Conservation (phyloP, 2,888 invertebrate species). For the Chrysolina americana region DNA sequence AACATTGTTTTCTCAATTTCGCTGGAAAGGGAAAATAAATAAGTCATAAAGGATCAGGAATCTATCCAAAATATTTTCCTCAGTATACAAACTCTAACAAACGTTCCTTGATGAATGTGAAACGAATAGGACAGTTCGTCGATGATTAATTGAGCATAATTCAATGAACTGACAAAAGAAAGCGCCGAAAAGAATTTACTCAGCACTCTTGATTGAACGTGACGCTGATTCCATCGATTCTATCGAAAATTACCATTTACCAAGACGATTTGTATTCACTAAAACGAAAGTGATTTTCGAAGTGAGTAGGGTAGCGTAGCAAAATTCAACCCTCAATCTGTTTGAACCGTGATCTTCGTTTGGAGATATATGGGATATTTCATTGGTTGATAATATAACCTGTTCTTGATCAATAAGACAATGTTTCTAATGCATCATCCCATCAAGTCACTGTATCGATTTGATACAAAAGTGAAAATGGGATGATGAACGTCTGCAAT, state of each 20-base stretch:
- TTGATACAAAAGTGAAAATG: too few relatives aligned
- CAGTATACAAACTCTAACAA: not conserved
- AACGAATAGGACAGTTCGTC: constrained; percentile 2
- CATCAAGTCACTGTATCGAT: too few relatives aligned
- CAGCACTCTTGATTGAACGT: constrained; percentile 57
- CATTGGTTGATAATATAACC: too few relatives aligned
- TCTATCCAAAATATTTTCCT: not conserved
- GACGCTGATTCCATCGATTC: constrained; percentile 59
- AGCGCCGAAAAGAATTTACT: constrained; percentile 38
- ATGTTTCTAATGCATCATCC: too few relatives aligned
- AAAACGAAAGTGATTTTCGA: constrained; percentile 59
- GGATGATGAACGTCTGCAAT: too few relatives aligned
- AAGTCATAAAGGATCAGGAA: not conserved
- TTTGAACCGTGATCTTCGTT: constrained; percentile 2
- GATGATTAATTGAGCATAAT: constrained; percentile 33
- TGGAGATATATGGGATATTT: too few relatives aligned
- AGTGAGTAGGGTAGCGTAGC: constrained; percentile 47
- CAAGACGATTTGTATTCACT: constrained; percentile 64
- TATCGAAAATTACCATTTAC: constrained; percentile 64
- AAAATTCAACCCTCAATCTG: constrained; percentile 29
- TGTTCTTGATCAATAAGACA: too few relatives aligned
- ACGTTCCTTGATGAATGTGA: not conserved
- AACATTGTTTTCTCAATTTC: too few relatives aligned
- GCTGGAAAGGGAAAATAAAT: too few relatives aligned
- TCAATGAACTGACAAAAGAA: constrained; percentile 42